phyloP scores from a whole-genome alignment of 2,113 vertebrate genomes.

The Cephalophus harveyi region DNA sequence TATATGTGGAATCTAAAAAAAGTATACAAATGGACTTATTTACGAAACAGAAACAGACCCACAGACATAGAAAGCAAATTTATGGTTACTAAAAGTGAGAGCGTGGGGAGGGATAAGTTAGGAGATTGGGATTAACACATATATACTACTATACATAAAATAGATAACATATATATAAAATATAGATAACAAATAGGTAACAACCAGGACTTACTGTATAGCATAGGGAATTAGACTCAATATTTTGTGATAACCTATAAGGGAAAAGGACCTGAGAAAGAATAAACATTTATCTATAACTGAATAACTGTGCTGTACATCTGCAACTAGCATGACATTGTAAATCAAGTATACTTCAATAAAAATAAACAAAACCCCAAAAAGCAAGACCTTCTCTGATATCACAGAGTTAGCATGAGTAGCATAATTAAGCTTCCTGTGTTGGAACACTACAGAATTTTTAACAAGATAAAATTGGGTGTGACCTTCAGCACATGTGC shows the following conservation, averaged over 20 bases:
- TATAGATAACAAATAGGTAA: not conserved
- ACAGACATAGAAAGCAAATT: not conserved
- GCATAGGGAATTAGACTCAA: not conserved
- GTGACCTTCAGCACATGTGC: not conserved
- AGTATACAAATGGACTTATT: not conserved
- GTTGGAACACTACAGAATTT: conserved; percentile 8
- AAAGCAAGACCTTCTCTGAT: not conserved
- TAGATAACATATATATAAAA: not conserved
- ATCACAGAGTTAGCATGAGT: not conserved
- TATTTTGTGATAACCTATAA: not conserved
- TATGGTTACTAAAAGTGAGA: not conserved
- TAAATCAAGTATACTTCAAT: not conserved
- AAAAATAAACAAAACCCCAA: not conserved
- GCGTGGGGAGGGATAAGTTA: not conserved
- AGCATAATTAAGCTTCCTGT: not conserved
- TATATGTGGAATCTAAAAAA: too few species aligned
- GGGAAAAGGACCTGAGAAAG: not conserved
- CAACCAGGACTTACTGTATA: not conserved
- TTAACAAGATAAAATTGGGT: not conserved
- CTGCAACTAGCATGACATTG: not conserved
- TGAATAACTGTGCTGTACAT: not conserved
- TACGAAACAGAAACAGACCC: not conserved
- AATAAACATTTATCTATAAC: too few species aligned
- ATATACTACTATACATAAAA: not conserved
- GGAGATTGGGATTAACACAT: not conserved